These are phyloP conservation scores for Apodemus speciosus DNA, from an alignment of 2,113 vertebrate species.

Conservation along the genomic window DNA sequence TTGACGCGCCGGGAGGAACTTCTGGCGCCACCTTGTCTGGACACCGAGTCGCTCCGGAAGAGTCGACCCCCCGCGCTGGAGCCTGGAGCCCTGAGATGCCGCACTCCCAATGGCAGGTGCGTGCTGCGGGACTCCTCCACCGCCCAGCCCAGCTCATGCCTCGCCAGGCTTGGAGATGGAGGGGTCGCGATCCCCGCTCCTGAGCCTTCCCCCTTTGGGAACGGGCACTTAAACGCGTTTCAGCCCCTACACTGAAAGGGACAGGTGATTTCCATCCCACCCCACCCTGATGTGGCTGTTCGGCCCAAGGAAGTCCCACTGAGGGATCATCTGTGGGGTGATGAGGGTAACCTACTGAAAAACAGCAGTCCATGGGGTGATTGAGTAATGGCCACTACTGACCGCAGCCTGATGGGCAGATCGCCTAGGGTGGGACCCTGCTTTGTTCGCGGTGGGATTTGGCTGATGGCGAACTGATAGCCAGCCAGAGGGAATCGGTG, in stretches of 20 bases:
- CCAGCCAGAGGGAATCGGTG: neutral
- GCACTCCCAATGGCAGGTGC: slow-evolving; percentile 47
- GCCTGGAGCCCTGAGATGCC: neutral
- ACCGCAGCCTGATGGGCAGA: neutral
- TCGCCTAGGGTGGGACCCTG: neutral
- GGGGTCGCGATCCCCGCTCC: neutral
- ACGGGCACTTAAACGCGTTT: neutral
- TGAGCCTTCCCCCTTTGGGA: slow-evolving; percentile 38
- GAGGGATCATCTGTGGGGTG: neutral
- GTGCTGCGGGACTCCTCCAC: neutral
- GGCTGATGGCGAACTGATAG: neutral
- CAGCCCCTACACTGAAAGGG: neutral
- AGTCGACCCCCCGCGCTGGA: neutral
- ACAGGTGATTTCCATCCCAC: neutral
- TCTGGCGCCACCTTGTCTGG: slow-evolving; percentile 71
- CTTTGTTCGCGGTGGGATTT: neutral
- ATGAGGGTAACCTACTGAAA: neutral
- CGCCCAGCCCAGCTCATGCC: no score
- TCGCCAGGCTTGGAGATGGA: neutral
- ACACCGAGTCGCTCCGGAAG: slow-evolving; percentile 5
- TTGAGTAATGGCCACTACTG: neutral
- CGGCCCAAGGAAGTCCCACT: neutral
- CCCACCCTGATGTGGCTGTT: no score
- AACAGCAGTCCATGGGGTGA: neutral
- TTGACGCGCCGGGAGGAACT: slow-evolving; percentile 70